phyloP scores from a whole-genome alignment of 2,888 invertebrate species.

The Apamea epomidion region DNA sequence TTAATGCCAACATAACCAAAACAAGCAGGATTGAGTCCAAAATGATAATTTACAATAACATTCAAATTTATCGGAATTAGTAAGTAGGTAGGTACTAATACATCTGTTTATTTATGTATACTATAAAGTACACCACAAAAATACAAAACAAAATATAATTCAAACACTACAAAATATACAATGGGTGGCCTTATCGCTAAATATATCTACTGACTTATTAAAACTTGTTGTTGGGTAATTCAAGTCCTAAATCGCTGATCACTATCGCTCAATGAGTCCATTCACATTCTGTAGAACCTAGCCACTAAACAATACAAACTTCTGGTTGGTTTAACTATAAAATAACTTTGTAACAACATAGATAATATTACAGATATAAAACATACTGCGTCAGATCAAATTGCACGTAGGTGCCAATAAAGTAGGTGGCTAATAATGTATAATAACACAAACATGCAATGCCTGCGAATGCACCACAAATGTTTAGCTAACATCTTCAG shows the following conservation, averaged over 20 bases:
- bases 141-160: background rate
- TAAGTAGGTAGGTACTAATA: background rate
- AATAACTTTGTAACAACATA: background rate
- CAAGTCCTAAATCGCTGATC: constrained; percentile 8
- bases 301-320: background rate
- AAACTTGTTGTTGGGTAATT: constrained; percentile 4
- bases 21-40: background rate
- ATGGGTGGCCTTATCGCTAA: background rate
- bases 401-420: constrained; percentile 4
- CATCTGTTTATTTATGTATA: background rate
- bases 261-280: constrained; percentile 3
- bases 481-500: constrained; percentile 3
- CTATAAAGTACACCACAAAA: background rate
- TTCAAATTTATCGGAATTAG: background rate
- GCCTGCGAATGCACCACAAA: background rate
- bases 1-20: background rate
- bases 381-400: background rate
- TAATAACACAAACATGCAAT: constrained; percentile 19
- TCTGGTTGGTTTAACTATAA: background rate
- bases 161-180: background rate
- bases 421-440: background rate
- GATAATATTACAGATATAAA: constrained; percentile 3
- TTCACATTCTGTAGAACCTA: constrained; percentile 10
- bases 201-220: too few species aligned
- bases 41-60: background rate